These are phyloP conservation scores for Macrosiphum euphorbiae DNA, from an alignment of 2,888 invertebrate genomes.

Conservation along the genomic window DNA sequence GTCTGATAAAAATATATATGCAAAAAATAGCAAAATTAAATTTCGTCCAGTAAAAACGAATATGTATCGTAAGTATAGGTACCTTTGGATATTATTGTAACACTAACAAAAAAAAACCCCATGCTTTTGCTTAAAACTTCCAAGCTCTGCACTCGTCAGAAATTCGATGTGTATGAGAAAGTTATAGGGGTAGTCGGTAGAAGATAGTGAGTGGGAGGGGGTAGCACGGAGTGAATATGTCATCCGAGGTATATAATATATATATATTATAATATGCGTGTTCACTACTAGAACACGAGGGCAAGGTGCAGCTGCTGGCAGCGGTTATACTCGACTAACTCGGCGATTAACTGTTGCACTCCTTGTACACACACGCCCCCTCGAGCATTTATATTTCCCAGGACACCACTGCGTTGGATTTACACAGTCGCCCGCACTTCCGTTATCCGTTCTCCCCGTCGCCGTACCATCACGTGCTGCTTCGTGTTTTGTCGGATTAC, in stretches of 20 bases:
- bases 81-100: too few species aligned
- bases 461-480: neutral
- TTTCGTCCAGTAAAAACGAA: too few species aligned
- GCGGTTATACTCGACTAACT: neutral
- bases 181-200: neutral
- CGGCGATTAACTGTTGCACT: constrained; percentile 32
- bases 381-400: constrained; percentile 8
- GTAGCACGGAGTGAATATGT: neutral
- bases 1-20: too few species aligned
- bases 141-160: neutral
- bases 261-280: neutral
- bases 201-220: neutral
- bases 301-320: neutral
- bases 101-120: neutral
- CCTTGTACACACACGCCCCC: neutral
- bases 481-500: neutral
- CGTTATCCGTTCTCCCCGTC: neutral
- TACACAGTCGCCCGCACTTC: neutral
- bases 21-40: too few species aligned
- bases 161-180: too few species aligned
- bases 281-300: neutral
- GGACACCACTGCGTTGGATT: neutral
- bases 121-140: neutral
- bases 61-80: too few species aligned
- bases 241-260: neutral